These are phyloP conservation scores for Hyposoter didymator DNA, from an alignment of 2,888 invertebrate species.

Conservation along the genomic window DNA sequence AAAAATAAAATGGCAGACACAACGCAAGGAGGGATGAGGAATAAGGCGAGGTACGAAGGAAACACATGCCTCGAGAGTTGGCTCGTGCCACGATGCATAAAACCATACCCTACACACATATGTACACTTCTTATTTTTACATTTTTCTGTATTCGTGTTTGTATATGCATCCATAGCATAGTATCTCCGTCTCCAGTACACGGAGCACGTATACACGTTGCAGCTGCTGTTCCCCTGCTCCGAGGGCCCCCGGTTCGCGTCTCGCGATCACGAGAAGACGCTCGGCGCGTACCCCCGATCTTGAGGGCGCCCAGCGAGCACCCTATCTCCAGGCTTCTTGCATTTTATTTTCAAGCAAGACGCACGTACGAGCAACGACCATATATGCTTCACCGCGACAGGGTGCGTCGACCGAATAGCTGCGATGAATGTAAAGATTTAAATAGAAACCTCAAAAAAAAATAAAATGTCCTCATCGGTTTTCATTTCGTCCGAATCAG, in stretches of 20 bases:
- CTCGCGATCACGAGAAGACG: conserved; percentile 66
- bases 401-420: no score
- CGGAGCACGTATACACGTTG: conserved; percentile 62
- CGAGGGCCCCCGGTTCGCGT: conserved; percentile 57
- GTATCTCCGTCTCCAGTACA: conserved; percentile 59
- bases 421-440: no score
- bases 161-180: neutral
- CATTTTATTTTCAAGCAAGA: conserved; percentile 34
- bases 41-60: conserved; percentile 65
- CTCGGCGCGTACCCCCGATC: conserved; percentile 63
- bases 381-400: no score
- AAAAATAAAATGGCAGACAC: conserved; percentile 63
- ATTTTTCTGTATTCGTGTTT: neutral
- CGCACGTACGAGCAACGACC: neutral
- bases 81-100: conserved; percentile 80
- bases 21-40: conserved; percentile 62
- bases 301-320: conserved; percentile 50
- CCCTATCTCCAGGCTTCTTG: conserved; percentile 18
- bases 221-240: conserved; percentile 70
- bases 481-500: no score
- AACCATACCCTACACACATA: conserved; percentile 45
- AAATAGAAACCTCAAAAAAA: no score
- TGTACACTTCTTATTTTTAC: conserved; percentile 27
- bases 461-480: no score
- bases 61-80: conserved; percentile 79